Evolutionary conservation across 2,888 invertebrate species (phyloP).

Genomic region (Agrenia bidenticulata): DNA sequence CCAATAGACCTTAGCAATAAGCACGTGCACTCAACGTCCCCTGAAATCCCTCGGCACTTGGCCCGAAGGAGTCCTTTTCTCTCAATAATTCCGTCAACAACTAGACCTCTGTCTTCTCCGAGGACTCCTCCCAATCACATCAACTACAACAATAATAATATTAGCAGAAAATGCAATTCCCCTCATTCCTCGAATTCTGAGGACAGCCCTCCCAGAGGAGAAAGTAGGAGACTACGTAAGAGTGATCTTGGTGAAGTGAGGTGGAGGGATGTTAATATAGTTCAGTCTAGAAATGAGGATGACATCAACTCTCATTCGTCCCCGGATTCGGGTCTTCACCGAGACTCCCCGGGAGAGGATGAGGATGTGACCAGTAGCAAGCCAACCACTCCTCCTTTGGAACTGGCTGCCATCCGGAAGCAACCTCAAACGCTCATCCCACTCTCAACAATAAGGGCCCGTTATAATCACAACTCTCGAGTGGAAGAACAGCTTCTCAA

Average conservation of each 20-base stretch:
- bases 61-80: constrained; percentile 28
- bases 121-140: constrained; percentile 38
- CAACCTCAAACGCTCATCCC: constrained; percentile 50
- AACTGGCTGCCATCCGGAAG: constrained; percentile 32
- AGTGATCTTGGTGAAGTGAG: constrained; percentile 22
- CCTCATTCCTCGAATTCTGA: constrained; percentile 14
- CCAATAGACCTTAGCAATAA: constrained; percentile 53
- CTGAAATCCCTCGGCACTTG: constrained; percentile 33
- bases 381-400: constrained; percentile 33
- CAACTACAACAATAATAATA: constrained; percentile 40
- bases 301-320: constrained; percentile 50
- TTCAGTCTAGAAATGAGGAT: constrained; percentile 26
- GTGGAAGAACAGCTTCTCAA: constrained; percentile 25
- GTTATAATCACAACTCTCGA: constrained; percentile 43
- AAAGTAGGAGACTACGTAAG: constrained; percentile 5
- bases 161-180: constrained; percentile 30
- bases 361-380: constrained; percentile 45
- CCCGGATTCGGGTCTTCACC: constrained; percentile 52
- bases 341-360: constrained; percentile 53
- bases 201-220: constrained; percentile 7
- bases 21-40: constrained; percentile 22
- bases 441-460: constrained; percentile 50
- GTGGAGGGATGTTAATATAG: constrained; percentile 39
- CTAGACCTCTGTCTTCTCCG: constrained; percentile 39
- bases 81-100: constrained; percentile 31